Conservation (phyloP, 2,113 vertebrate species). For the Perca schrenkii region DNA sequence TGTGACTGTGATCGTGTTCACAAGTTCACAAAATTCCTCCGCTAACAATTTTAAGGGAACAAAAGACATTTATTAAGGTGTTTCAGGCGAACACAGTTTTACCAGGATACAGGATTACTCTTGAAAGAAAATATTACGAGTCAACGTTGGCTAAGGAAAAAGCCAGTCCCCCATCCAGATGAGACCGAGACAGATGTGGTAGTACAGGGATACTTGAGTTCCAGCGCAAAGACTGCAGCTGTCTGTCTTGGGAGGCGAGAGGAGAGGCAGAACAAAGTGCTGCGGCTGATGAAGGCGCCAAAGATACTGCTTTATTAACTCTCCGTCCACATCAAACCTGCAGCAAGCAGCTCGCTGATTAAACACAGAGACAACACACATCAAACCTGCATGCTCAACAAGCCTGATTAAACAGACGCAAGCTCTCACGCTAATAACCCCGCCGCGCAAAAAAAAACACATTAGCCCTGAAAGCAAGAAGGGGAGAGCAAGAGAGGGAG, state of each 20-base stretch:
- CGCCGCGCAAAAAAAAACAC: slow-evolving; percentile 61
- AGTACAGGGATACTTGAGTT: slow-evolving; percentile 29
- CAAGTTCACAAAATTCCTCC: not conserved
- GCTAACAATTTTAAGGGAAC: not conserved
- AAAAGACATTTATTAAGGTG: not conserved
- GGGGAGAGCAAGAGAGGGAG: slow-evolving; percentile 9
- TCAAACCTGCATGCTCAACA: slow-evolving; percentile 83
- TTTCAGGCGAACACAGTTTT: not conserved
- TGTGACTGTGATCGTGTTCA: not conserved
- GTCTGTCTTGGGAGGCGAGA: slow-evolving; percentile 61
- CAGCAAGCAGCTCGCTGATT: slow-evolving; percentile 80
- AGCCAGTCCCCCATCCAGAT: not conserved
- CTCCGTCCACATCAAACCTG: slow-evolving; percentile 86
- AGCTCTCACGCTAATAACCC: slow-evolving; percentile 80
- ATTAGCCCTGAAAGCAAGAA: slow-evolving; percentile 68
- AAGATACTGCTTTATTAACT: slow-evolving; percentile 86
- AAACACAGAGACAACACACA: slow-evolving; percentile 85
- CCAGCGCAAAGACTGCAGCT: slow-evolving; percentile 35
- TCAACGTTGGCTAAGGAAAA: not conserved
- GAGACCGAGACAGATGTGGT: slow-evolving; percentile 18
- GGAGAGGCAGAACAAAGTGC: slow-evolving; percentile 78
- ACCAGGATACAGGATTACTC: not conserved
- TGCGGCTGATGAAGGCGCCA: slow-evolving; percentile 79
- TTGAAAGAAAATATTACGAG: not conserved
- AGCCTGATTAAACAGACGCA: slow-evolving; percentile 82